Evolutionary conservation across 2,113 vertebrate species (phyloP).

Genomic region (Elephantulus edwardii): DNA sequence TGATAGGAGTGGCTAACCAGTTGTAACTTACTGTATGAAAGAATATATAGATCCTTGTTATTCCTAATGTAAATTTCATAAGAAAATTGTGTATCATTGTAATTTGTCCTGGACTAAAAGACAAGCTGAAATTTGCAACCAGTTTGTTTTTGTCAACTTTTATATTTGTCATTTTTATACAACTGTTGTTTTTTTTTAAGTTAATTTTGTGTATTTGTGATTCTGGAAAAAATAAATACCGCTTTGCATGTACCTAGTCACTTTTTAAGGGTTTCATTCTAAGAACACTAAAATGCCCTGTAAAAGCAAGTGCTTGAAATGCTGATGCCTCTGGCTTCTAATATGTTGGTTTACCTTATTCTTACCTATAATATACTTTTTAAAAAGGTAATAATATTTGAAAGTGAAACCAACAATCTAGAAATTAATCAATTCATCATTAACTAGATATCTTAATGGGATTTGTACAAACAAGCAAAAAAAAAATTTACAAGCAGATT

Average conservation of each 20-base stretch:
- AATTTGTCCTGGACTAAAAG: not conserved
- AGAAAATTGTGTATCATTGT: not conserved
- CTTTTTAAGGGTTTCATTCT: slow-evolving; percentile 35
- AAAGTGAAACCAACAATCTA: slow-evolving; percentile 69
- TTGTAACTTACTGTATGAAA: not conserved
- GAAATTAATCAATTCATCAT: slow-evolving; percentile 73
- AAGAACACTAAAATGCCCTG: slow-evolving; percentile 19
- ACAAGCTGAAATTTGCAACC: slow-evolving; percentile 40
- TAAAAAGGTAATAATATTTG: slow-evolving; percentile 71
- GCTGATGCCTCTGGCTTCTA: slow-evolving; percentile 70
- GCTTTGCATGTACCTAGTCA: slow-evolving; percentile 1
- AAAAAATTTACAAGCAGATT: slow-evolving; percentile 68
- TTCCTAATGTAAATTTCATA: not conserved
- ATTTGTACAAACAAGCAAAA: slow-evolving; percentile 66
- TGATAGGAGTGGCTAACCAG: slow-evolving; percentile 24
- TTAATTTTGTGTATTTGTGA: slow-evolving; percentile 2
- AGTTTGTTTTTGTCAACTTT: not conserved
- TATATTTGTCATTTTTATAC: slow-evolving; percentile 29
- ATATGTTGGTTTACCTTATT: slow-evolving; percentile 72
- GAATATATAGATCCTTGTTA: not conserved
- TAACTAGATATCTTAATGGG: slow-evolving; percentile 66
- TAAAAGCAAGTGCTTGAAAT: slow-evolving; percentile 65
- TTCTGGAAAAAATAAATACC: slow-evolving; percentile 38
- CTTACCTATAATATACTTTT: slow-evolving; percentile 54
- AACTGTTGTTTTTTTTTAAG: slow-evolving; percentile 28